Base-by-base conservation (phyloP, 2,797 vertebrate genomes). In the Distichodus sexfasciatus region DNA sequence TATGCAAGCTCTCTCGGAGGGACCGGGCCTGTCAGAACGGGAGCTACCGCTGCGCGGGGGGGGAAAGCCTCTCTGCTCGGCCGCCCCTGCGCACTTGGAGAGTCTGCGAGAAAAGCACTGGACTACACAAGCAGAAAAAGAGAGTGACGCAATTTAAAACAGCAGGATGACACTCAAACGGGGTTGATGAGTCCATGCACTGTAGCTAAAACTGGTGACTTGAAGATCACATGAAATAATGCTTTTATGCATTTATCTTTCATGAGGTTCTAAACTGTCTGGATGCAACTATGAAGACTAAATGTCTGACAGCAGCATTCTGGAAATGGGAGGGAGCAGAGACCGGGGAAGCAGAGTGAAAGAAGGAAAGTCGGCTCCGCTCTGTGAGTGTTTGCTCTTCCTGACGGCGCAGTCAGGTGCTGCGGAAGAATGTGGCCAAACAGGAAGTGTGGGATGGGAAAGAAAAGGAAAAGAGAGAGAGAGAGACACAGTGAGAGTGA, bases 391-490 rank as follows among this genome's bases (percentile, higher is more conserved):
- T 69, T 84, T 84, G 79, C 53, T 76, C 83, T 84, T 83, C 85
- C 86, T 88, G 83, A 47, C 33, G 61, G 76, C 72, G 41, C 66
- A 72, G 76, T 82, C 84, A 85, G 83, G 80, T 87, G 84, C 69
- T 76, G 72, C 69, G 43, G 76, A 73, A 89, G 84, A 86, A 85
- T 82, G 84, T 76, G 78, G 82, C 82, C 69, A 84, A 87, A 85
- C 87, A 80, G 87, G 89, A 90, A 90, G 86, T 67, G 68, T 23
- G 54, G 61, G 63, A n/a, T 43, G 50, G 64, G 69, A 62, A 77
- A 79, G 53, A 61, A 53, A 46, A 12, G 31, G 21, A 36, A 24
- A 19, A 4, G 55, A 21, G 36, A 3, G 31, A 64, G 71, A 75
- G 41, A 65, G 59, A 44, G 47, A 53, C 36, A 24, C 43, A 11